A percentile compares a stretch with the other conserved stretches of the same genome.
Evolutionary conservation across 1,140 invertebrate species (phyloP).

Genomic region (Steinernema khuongi): DNA sequence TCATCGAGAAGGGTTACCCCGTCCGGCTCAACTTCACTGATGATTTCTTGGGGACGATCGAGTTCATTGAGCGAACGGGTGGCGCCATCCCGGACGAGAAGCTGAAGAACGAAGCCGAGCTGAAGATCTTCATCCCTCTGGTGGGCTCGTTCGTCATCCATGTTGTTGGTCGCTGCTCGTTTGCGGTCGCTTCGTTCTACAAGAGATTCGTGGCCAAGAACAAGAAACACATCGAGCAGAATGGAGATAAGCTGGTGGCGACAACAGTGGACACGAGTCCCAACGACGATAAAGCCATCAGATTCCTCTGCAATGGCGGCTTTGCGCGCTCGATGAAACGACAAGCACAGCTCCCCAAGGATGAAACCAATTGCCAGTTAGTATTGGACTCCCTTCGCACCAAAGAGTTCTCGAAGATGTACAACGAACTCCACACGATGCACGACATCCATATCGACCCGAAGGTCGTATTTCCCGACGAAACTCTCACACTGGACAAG

Average conservation of each 20-base stretch:
- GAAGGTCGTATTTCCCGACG: not conserved
- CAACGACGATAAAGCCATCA: not conserved
- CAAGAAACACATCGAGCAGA: not conserved
- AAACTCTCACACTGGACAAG: not conserved
- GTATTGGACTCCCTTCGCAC: not conserved
- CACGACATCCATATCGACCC: not conserved
- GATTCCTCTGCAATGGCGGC: not conserved
- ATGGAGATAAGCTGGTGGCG: not conserved
- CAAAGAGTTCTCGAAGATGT: not conserved
- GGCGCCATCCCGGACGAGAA: not conserved
- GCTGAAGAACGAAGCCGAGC: not conserved
- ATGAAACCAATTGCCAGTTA: not conserved
- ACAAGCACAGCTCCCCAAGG: not conserved
- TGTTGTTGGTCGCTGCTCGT: not conserved
- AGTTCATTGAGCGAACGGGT: not conserved
- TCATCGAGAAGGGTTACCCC: not conserved
- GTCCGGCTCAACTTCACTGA: not conserved
- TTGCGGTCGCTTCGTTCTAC: not conserved
- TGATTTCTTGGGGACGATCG: not conserved
- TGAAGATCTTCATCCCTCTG: not conserved
- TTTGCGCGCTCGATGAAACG: not conserved
- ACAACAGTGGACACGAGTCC: not conserved
- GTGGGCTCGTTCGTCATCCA: constrained; percentile 7
- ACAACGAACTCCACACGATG: not conserved
- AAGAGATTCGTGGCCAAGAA: not conserved